Conservation (phyloP, 1,140 invertebrate species). For the Drosophila mojavensis region DNA sequence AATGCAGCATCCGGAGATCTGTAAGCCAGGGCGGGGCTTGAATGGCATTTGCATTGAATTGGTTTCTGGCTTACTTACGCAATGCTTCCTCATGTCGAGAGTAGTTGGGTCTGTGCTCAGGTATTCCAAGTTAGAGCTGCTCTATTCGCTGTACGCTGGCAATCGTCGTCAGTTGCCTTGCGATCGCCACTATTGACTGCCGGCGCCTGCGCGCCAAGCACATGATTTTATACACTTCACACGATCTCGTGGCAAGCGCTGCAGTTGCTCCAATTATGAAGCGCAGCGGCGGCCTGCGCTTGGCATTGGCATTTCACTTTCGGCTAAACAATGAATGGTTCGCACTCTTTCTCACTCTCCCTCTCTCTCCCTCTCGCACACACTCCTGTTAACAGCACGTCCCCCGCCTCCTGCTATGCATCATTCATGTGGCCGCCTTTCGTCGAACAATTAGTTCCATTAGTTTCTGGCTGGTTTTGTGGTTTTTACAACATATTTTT, state of each 20-base stretch:
- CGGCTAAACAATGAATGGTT: constrained; percentile 56
- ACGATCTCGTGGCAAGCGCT: constrained; percentile 12
- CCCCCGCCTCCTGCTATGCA: not conserved
- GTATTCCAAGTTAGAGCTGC: constrained; percentile 39
- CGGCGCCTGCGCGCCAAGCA: constrained; percentile 74
- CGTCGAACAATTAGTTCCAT: constrained; percentile 77
- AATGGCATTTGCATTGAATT: constrained; percentile 33
- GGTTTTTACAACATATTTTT: constrained; percentile 41
- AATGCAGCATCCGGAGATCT: constrained; percentile 51
- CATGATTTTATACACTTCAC: constrained; percentile 72
- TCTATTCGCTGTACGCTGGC: no score
- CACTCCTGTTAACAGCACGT: not conserved
- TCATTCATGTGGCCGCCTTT: constrained; percentile 67
- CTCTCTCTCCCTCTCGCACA: not conserved
- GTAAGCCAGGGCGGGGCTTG: constrained; percentile 20
- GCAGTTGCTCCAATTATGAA: constrained; percentile 69
- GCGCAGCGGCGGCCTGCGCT: constrained; percentile 55
- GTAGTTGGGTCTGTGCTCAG: not conserved
- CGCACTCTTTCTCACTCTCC: constrained; percentile 3
- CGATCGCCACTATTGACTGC: constrained; percentile 53
- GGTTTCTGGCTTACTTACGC: constrained; percentile 63
- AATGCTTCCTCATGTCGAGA: constrained; percentile 70
- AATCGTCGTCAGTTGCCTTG: constrained; percentile 24
- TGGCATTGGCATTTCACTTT: constrained; percentile 80
- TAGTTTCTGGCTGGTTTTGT: constrained; percentile 66